These are phyloP conservation scores for Scytalopus superciliaris DNA, from an alignment of 2,113 vertebrate species.

Conservation along the genomic window DNA sequence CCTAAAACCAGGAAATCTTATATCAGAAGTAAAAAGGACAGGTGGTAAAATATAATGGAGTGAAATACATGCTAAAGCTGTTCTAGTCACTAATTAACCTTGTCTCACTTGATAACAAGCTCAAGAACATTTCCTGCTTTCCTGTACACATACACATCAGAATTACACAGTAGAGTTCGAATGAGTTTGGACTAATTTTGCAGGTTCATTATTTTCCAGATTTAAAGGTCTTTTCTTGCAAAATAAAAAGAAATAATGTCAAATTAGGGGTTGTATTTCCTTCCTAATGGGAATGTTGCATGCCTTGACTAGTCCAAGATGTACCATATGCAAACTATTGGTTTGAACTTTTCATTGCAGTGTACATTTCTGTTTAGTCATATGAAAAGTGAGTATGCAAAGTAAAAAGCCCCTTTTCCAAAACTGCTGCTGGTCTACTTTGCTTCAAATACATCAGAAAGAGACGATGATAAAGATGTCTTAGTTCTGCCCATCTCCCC, in stretches of 20 bases:
- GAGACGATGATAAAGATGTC: not conserved
- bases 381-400: not conserved
- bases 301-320: not conserved
- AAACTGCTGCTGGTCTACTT: not conserved
- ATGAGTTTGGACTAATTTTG: slow-evolving; percentile 23
- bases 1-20: not conserved
- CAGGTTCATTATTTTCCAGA: slow-evolving; percentile 2
- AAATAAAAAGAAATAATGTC: slow-evolving; percentile 3
- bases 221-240: slow-evolving; percentile 3
- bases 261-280: slow-evolving; percentile 3
- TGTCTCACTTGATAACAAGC: slow-evolving; percentile 39
- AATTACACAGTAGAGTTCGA: not conserved
- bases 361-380: not conserved
- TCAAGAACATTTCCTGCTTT: slow-evolving; percentile 39
- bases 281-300: not conserved
- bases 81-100: slow-evolving; percentile 55
- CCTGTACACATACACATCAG: slow-evolving; percentile 1
- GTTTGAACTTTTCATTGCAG: not conserved
- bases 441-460: not conserved
- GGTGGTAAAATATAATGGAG: not conserved
- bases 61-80: slow-evolving; percentile 27
- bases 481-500: not conserved
- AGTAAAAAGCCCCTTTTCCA: not conserved
- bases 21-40: not conserved
- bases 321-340: not conserved